Base-by-base conservation (phyloP, 2,113 vertebrate species). In the Ageneiosus marmoratus region DNA sequence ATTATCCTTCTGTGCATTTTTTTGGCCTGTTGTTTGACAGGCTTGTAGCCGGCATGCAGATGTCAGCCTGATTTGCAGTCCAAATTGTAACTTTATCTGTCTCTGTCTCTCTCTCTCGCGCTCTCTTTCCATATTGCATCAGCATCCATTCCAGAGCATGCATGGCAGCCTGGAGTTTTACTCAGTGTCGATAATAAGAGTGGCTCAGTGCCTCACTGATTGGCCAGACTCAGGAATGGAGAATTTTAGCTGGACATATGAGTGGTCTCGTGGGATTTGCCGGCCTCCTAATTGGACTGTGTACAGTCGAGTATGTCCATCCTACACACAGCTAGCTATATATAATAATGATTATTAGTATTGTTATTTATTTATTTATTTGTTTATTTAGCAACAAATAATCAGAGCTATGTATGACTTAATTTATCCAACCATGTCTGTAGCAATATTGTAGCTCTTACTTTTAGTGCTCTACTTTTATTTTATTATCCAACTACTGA, bases 161-260 rank as follows among this genome's bases (percentile, higher is more conserved):
- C 48, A 80, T 82, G 85, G 65, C 82, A 83, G 78, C 65, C 73
- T 82, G 81, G 77, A 73, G 72, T 85, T 78, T 83, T 84, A 84
- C 86, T 85, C 77, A 37, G 63, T 67, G 77, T 83, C 80, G 81
- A 81, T 87, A 87, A 87, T 83, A 72, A 84, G 83, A 80, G 72
- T 58, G 48, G 69, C 44, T 75, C 27, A 6, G 27, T 37, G 34
- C 75, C 76, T 82, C 83, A 56, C 51, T 85, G 84, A 87, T 83
- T 83, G 84, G 86, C 81, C 72, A 37, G 76, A 51, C 34, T 77
- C 44, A 63, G 80, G 83, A 80, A 73, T 46, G 77, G 58, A 79
- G 86, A 77, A 85, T 83, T 87, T 87, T 87, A 85, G 81, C 84
- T 76, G 86, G 86, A 85, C 86, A 85, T 72, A 82, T 87, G 86